Conservation (phyloP, 2,113 vertebrate genomes). For the Chionomys nivalis region DNA sequence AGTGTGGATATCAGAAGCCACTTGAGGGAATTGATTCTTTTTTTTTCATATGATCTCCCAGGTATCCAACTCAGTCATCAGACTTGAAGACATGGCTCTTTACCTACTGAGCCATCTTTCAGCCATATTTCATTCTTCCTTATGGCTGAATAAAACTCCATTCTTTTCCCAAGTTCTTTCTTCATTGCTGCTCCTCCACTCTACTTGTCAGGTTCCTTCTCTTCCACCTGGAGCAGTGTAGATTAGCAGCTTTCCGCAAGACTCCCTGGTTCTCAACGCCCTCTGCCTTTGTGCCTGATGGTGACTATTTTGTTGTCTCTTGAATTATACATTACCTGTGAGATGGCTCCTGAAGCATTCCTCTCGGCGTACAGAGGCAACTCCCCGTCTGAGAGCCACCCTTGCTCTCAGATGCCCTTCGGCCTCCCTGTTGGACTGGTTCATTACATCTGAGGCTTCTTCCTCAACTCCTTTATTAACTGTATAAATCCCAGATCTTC, state of each 20-base stretch:
- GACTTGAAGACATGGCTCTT: background rate
- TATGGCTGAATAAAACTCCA: background rate
- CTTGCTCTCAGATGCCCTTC: background rate
- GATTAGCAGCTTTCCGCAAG: background rate
- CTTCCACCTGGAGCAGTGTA: background rate
- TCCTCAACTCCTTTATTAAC: background rate
- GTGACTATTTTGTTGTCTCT: background rate
- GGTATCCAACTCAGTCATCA: background rate
- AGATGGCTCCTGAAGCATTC: background rate
- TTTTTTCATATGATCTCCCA: background rate
- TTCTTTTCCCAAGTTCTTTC: background rate
- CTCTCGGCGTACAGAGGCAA: background rate
- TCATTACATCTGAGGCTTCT: background rate
- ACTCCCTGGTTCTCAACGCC: no score
- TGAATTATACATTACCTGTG: background rate
- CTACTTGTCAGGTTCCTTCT: background rate
- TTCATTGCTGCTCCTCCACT: background rate
- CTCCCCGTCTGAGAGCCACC: no score
- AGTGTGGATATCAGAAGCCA: background rate
- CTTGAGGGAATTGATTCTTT: background rate
- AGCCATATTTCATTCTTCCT: background rate
- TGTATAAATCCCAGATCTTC: background rate
- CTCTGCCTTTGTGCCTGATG: background rate
- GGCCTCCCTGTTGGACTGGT: background rate
- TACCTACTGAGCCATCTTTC: background rate